These are phyloP conservation scores for Talpa occidentalis DNA, from an alignment of 2,113 vertebrate species.

Conservation along the genomic window DNA sequence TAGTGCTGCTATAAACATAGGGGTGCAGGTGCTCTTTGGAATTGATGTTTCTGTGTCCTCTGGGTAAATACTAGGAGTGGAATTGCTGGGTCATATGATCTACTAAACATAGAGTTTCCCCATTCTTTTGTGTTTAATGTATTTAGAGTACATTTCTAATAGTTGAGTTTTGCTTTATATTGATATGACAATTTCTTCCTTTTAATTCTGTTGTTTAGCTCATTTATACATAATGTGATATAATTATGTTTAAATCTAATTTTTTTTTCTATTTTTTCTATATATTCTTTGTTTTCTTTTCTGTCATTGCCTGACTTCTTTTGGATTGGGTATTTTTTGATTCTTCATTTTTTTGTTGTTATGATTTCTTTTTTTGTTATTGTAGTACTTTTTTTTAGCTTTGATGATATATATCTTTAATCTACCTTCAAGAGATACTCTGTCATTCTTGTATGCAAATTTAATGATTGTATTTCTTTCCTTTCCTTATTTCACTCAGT, in stretches of 20 bases:
- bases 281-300: background rate
- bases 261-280: background rate
- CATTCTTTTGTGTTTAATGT: background rate
- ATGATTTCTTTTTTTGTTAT: background rate
- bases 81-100: no score
- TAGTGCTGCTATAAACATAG: no score
- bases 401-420: background rate
- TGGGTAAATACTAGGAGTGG: no score
- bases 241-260: background rate
- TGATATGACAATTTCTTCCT: background rate
- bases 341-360: background rate
- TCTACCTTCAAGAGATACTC: background rate
- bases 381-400: background rate
- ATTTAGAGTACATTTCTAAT: background rate
- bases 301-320: background rate
- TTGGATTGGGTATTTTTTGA: background rate
- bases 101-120: no score
- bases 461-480: background rate
- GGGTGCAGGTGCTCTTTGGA: no score
- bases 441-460: background rate
- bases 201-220: background rate
- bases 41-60: no score
- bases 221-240: background rate
- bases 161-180: conserved; percentile 5
- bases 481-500: background rate